Evolutionary conservation across 2,888 invertebrate genomes (phyloP).

Genomic region (Ditylenchus weischeri): DNA sequence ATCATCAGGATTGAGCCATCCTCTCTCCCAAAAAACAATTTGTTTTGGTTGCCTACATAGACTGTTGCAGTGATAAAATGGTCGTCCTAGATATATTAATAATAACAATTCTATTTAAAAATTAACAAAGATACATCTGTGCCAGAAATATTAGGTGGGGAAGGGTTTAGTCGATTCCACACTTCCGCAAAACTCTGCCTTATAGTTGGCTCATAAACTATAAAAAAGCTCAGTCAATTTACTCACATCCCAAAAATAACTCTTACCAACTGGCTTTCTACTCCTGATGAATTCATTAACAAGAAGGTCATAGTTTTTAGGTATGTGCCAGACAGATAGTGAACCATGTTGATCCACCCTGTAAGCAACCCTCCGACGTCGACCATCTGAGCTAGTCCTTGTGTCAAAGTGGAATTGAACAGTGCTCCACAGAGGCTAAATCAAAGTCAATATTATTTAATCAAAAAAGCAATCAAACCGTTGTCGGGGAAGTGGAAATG

Average conservation of each 20-base stretch:
- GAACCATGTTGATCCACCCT: slow-evolving; percentile 38
- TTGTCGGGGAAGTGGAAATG: slow-evolving; percentile 12
- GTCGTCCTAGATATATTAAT: slow-evolving; percentile 26
- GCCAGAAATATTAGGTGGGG: slow-evolving; percentile 34
- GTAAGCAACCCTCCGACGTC: slow-evolving; percentile 32
- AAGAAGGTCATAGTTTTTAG: slow-evolving; percentile 40
- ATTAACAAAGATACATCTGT: slow-evolving; percentile 18
- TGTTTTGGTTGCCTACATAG: slow-evolving; percentile 86
- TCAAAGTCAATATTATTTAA: background rate
- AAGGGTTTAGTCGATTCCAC: slow-evolving; percentile 33
- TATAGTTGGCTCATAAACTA: slow-evolving; percentile 42
- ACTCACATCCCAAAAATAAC: too few species aligned
- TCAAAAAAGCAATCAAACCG: background rate
- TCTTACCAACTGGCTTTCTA: slow-evolving; percentile 32
- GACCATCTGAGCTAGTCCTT: slow-evolving; percentile 15
- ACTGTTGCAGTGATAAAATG: slow-evolving; percentile 67
- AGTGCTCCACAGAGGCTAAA: slow-evolving; percentile 27
- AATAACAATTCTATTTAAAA: background rate
- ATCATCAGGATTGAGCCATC: slow-evolving; percentile 94
- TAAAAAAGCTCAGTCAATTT: background rate
- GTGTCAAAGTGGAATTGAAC: slow-evolving; percentile 36
- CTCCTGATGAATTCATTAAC: slow-evolving; percentile 41
- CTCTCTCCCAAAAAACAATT: slow-evolving; percentile 86
- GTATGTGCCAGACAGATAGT: slow-evolving; percentile 38
- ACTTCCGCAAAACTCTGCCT: slow-evolving; percentile 35